phyloP scores from a whole-genome alignment of 64 coral and sea anemone genomes.

The Orbicella faveolata region DNA sequence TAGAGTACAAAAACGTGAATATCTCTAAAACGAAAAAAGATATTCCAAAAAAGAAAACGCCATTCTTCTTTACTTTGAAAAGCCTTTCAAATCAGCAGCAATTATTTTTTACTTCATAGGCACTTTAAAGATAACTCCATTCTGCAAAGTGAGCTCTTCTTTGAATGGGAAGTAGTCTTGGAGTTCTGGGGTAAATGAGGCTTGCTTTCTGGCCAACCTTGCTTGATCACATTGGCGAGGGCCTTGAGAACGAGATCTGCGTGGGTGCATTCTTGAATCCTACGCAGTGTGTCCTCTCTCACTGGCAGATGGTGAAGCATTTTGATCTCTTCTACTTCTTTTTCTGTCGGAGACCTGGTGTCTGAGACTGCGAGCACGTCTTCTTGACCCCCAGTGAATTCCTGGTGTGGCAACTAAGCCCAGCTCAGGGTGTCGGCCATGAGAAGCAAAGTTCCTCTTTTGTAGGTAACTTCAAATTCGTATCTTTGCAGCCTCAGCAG shows the following conservation, averaged over 20 bases:
- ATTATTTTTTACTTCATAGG: too few relatives aligned
- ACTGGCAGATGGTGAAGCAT: not conserved
- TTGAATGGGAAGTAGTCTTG: conserved; percentile 22
- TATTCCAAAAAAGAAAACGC: too few relatives aligned
- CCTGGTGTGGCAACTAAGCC: not conserved
- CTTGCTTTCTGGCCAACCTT: conserved; percentile 16
- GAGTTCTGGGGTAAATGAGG: not conserved
- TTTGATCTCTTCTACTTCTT: conserved; percentile 1
- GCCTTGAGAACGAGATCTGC: not conserved
- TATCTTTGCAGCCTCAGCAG: not conserved
- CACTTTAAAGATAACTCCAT: conserved; percentile 9
- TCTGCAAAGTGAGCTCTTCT: conserved; percentile 29
- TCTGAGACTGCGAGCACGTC: not conserved
- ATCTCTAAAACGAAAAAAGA: too few relatives aligned
- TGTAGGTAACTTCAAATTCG: conserved; percentile 10
- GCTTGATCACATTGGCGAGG: not conserved
- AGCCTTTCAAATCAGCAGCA: too few relatives aligned
- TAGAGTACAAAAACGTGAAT: too few relatives aligned
- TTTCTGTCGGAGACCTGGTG: not conserved
- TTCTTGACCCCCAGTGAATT: not conserved
- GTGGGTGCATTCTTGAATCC: not conserved
- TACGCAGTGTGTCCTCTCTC: not conserved
- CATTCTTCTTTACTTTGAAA: too few relatives aligned
- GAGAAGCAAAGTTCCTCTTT: conserved; percentile 12
- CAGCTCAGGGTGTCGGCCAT: not conserved